Conservation (phyloP, 2,113 vertebrate genomes). For the Neofelis nebulosa region DNA sequence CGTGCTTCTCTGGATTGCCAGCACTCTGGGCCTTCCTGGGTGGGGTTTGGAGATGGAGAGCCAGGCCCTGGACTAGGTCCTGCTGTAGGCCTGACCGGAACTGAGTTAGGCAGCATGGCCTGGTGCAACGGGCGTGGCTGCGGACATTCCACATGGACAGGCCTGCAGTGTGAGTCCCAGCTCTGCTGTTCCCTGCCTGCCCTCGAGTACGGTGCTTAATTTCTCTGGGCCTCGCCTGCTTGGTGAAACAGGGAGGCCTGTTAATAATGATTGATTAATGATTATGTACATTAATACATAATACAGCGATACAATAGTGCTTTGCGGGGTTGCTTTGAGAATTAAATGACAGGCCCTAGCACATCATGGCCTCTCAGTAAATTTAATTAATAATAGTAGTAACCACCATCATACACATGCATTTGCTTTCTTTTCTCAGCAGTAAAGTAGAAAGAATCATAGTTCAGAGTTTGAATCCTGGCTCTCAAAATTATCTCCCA, state of each 20-base stretch:
- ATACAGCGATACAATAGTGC: background rate
- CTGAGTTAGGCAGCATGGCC: background rate
- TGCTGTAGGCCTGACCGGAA: background rate
- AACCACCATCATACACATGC: background rate
- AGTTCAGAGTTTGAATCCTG: background rate
- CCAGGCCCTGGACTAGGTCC: background rate
- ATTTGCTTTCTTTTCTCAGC: background rate
- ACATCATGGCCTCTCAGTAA: background rate
- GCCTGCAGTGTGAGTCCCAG: background rate
- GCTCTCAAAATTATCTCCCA: background rate
- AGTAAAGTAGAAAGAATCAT: background rate
- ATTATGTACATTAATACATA: background rate
- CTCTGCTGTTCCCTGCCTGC: background rate
- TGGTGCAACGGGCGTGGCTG: background rate
- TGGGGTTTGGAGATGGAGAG: background rate
- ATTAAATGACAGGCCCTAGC: slow-evolving; percentile 14
- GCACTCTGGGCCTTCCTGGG: background rate
- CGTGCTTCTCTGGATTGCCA: background rate
- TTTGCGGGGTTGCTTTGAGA: background rate
- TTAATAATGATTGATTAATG: background rate
- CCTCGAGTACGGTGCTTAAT: background rate
- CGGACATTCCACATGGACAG: background rate
- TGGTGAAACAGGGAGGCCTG: background rate
- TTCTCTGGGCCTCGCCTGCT: background rate
- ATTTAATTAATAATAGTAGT: background rate